Percentiles rank a stretch among this genome's conserved stretches.
These are phyloP conservation scores for Hydrotaea cyrtoneurina DNA, from an alignment of 2,888 invertebrate species.

Conservation along the genomic window DNA sequence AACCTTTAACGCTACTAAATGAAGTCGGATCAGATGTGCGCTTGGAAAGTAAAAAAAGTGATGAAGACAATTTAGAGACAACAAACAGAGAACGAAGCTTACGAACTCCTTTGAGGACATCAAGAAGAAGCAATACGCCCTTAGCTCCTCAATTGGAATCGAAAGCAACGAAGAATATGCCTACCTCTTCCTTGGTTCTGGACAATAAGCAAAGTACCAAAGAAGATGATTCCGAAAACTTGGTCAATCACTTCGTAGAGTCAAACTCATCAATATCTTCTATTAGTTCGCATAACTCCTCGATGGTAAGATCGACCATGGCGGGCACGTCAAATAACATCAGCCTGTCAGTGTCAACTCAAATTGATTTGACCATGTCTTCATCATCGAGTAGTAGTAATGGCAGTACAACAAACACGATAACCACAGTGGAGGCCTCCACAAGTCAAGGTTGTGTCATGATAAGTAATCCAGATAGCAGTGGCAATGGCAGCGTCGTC, in stretches of 20 bases:
- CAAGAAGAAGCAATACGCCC: constrained; percentile 75
- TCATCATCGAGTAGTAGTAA: constrained; percentile 73
- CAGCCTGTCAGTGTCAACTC: constrained; percentile 70
- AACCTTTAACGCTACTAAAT: constrained; percentile 60
- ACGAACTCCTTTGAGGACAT: constrained; percentile 74
- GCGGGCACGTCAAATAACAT: constrained; percentile 34
- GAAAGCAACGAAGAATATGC: constrained; percentile 32
- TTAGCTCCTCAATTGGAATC: constrained; percentile 56
- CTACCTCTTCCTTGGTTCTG: constrained; percentile 51
- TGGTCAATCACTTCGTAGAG: constrained; percentile 68
- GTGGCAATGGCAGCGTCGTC: constrained; percentile 21
- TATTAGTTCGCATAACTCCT: constrained; percentile 62
- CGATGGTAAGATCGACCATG: constrained; percentile 63
- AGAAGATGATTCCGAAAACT: constrained; percentile 49
- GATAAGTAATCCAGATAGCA: neutral
- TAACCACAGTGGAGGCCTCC: constrained; percentile 68
- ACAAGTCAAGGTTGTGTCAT: constrained; percentile 34
- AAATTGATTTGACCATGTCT: constrained; percentile 77
- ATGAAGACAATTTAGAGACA: constrained; percentile 55
- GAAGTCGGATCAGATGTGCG: constrained; percentile 11
- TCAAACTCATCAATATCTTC: constrained; percentile 69
- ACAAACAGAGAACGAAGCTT: constrained; percentile 70
- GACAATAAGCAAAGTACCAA: constrained; percentile 50
- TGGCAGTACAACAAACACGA: constrained; percentile 70
- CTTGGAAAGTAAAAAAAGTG: constrained; percentile 46